Evolutionary conservation across 2,113 vertebrate species (phyloP).

Genomic region (Pica pica): DNA sequence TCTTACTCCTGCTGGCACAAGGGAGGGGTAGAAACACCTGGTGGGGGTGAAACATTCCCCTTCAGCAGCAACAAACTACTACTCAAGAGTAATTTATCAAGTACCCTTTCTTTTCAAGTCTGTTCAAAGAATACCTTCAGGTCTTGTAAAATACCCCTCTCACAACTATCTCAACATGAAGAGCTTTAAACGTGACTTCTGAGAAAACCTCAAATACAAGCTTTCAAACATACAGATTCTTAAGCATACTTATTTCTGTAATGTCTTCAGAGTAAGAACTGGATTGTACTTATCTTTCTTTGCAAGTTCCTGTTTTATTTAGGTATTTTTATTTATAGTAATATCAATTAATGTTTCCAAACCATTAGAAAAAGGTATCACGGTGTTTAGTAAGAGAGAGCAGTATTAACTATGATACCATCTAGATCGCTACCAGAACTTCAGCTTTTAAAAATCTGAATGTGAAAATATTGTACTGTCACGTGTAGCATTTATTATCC

Average conservation of each 20-base stretch:
- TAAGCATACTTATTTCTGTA: neutral
- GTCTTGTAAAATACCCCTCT: constrained; percentile 35
- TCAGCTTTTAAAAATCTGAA: neutral
- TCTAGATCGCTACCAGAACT: neutral
- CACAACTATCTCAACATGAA: neutral
- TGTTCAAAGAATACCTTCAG: constrained; percentile 54
- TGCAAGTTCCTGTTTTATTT: neutral
- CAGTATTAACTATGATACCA: neutral
- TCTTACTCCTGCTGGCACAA: constrained; percentile 33
- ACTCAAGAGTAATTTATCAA: constrained; percentile 40
- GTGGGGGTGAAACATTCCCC: neutral
- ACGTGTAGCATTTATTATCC: neutral
- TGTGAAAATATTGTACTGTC: neutral
- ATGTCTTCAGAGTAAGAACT: neutral
- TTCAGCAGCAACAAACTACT: constrained; percentile 29
- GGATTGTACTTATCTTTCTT: neutral
- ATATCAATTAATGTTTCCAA: neutral
- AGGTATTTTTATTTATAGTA: neutral
- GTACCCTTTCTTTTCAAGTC: constrained; percentile 23
- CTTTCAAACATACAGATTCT: constrained; percentile 7
- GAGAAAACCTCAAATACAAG: constrained; percentile 41
- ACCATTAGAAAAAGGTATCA: neutral
- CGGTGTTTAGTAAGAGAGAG: neutral
- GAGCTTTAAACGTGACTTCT: constrained; percentile 52
- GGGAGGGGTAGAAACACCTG: constrained; percentile 27